Percentiles rank a stretch among this genome's conserved stretches.
phyloP scores from a whole-genome alignment of 2,797 vertebrate species.

The Anguilla anguilla region DNA sequence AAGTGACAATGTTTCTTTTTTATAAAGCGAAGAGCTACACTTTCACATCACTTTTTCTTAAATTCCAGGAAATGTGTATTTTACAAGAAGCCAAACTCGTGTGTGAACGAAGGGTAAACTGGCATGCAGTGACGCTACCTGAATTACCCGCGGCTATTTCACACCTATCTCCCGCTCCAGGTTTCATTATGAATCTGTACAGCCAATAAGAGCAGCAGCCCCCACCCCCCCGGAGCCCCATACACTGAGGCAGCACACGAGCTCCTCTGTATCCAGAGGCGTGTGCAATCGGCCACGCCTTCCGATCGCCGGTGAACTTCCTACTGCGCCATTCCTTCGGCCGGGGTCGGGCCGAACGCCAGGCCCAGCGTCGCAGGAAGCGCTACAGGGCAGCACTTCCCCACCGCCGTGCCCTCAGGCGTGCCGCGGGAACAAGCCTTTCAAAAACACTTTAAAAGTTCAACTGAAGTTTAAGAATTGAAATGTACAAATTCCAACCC shows the following conservation, averaged over 20 bases:
- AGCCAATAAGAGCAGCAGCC: not conserved
- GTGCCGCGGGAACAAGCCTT: no score
- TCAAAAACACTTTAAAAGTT: no score
- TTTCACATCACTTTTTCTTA: constrained; percentile 10
- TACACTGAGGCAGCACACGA: not conserved
- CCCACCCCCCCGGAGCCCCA: not conserved
- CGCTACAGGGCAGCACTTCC: no score
- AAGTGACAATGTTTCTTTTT: not conserved
- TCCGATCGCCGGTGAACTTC: no score
- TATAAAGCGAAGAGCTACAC: not conserved
- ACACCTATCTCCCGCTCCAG: not conserved
- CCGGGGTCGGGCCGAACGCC: no score
- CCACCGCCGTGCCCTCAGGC: no score
- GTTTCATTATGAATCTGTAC: not conserved
- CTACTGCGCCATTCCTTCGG: no score
- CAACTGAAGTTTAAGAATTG: no score
- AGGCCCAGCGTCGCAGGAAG: no score
- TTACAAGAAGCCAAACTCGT: not conserved
- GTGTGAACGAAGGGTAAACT: not conserved
- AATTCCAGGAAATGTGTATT: not conserved
- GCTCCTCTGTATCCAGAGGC: no score
- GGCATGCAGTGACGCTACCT: not conserved
- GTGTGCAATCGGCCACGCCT: no score
- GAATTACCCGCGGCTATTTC: not conserved
- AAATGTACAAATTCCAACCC: no score